Percentiles rank a stretch among this genome's conserved stretches.
phyloP scores from a whole-genome alignment of 2,113 vertebrate species.

The Lonchura striata region DNA sequence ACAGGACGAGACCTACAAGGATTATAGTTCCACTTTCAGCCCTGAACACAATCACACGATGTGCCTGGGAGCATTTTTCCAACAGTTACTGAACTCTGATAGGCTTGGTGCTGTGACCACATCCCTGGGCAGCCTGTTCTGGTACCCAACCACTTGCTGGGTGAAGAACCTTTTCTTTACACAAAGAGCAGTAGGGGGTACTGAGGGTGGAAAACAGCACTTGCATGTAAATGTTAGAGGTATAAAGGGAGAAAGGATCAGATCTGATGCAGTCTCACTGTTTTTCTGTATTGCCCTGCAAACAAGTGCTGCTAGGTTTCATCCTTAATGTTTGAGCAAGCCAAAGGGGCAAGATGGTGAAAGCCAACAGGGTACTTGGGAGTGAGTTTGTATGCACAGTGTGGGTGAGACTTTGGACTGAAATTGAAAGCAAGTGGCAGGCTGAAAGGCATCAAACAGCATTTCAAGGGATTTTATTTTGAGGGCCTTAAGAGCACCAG shows the following conservation, averaged over 20 bases:
- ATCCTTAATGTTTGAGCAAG: neutral
- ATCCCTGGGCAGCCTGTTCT: neutral
- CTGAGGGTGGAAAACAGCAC: neutral
- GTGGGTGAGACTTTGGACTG: neutral
- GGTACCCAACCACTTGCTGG: rapidly evolving
- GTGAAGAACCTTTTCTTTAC: neutral
- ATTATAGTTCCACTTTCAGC: neutral
- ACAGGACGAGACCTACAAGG: neutral
- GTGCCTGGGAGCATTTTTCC: neutral
- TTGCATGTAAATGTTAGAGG: neutral
- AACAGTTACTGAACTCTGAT: neutral
- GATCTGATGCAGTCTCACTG: rapidly evolving
- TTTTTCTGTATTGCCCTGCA: neutral
- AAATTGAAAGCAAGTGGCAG: neutral
- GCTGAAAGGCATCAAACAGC: neutral
- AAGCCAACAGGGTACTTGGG: neutral
- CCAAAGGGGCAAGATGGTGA: neutral
- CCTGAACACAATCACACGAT: neutral
- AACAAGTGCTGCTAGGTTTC: neutral
- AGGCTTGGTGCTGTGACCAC: neutral
- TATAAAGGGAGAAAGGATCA: neutral
- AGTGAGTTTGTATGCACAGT: neutral
- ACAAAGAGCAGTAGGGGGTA: rapidly evolving
- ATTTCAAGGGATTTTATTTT: neutral
- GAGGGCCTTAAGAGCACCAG: neutral